Evolutionary conservation across 35 echinoderm and acorn worm genomes (phyloP).

Genomic region (Anneissia japonica): DNA sequence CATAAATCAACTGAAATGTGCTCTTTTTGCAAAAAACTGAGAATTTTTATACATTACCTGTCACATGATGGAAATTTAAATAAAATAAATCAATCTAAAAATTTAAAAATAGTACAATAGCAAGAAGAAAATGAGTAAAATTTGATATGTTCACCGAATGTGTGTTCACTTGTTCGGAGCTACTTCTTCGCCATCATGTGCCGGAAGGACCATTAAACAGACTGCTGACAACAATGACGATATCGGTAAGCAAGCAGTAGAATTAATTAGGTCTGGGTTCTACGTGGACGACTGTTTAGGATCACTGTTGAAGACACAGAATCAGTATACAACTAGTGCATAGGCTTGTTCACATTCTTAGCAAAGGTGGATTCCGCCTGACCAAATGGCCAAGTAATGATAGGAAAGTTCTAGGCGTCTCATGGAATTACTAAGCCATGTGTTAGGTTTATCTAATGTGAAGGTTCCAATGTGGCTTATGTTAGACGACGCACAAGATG

Average conservation of each 20-base stretch:
- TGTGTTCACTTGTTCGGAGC: too few species aligned
- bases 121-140: too few species aligned
- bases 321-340: conserved; percentile 17
- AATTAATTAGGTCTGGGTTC: conserved; percentile 37
- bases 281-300: conserved; percentile 53
- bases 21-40: too few species aligned
- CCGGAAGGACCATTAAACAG: conserved; percentile 8
- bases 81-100: too few species aligned
- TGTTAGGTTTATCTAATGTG: too few species aligned
- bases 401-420: conserved; percentile 22
- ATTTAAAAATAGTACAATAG: too few species aligned
- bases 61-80: too few species aligned
- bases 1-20: too few species aligned
- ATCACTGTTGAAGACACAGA: conserved; percentile 16
- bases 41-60: too few species aligned
- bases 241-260: not conserved
- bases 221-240: conserved; percentile 39
- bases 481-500: not conserved
- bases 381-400: conserved; percentile 65
- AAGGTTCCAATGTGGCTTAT: conserved; percentile 26
- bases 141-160: too few species aligned
- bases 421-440: not conserved
- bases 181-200: conserved; percentile 37
- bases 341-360: conserved; percentile 3
- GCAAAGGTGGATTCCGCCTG: conserved; percentile 43